Percentiles rank a stretch among this genome's conserved stretches.
phyloP scores from a whole-genome alignment of 2,888 invertebrate species.

The Gasteruption jaculator region DNA sequence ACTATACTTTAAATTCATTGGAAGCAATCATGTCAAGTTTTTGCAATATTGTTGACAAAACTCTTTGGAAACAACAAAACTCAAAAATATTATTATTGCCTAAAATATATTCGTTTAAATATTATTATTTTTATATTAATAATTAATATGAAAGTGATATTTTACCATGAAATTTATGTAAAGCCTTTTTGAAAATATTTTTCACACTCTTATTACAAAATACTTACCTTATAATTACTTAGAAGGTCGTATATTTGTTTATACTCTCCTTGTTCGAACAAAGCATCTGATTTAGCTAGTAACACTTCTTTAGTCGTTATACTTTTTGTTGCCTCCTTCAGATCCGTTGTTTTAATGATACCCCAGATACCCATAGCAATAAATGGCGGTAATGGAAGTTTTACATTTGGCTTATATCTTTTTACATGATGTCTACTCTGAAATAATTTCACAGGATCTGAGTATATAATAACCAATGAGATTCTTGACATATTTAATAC shows the following conservation, averaged over 20 bases:
- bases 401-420: too few species aligned
- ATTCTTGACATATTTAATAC: too few species aligned
- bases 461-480: too few species aligned
- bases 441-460: too few species aligned
- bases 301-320: conserved; percentile 45
- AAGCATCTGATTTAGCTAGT: conserved; percentile 61
- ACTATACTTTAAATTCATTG: too few species aligned
- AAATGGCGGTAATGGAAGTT: conserved; percentile 26
- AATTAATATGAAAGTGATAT: conserved; percentile 11
- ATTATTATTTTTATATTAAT: conserved; percentile 7
- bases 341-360: conserved; percentile 24
- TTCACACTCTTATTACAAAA: conserved; percentile 14
- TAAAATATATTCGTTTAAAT: conserved; percentile 2
- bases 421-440: too few species aligned
- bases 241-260: conserved; percentile 64
- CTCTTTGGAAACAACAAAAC: conserved; percentile 9
- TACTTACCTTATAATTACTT: conserved; percentile 55
- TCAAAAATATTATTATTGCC: not conserved
- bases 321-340: conserved; percentile 32
- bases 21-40: too few species aligned
- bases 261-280: conserved; percentile 64
- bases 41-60: too few species aligned
- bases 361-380: conserved; percentile 35
- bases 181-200: conserved; percentile 11
- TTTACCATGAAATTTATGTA: conserved; percentile 8